Evolutionary conservation across 2,113 vertebrate species (phyloP), one percentile per base, ranked within the genome.

Genomic region (Halcyon malimbica): DNA sequence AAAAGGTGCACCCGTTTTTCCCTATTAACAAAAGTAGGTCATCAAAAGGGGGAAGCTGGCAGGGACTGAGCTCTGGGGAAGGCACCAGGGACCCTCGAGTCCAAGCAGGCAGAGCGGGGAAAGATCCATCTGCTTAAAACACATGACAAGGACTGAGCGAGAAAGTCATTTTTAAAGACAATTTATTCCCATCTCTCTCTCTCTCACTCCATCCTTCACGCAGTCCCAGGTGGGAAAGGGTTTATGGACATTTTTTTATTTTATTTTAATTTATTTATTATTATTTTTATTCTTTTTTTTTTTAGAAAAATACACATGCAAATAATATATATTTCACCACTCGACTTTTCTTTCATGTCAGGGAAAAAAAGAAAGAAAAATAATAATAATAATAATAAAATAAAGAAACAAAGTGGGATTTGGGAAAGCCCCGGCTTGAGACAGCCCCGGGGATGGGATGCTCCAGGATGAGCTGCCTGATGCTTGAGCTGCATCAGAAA

Each of bases 301-400:
- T 50, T 73, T 94, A 96, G 84, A 97, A 97, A 97, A 97, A 97
- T 97, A 96, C 94, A 91, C 90, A 95, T 96, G 96, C 96, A 95
- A 90, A 96, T 54, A 90, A 93, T 83, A 95, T 77, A 46, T 63
- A 41, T n/a, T 86, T 70, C 46, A 84, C 64, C 0, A 1, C 73
- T 83, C 59, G 79, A 86, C 60, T 87, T 75, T 37, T 68, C 28
- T 65, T 11, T 51, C n/a, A 57, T 33, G 25, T 74, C 44, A 59
- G 74, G 59, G 70, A 90, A 48, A 76, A 31, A 60, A 1, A 50
- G 26, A 44, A 74, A 63, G 8, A 54, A 56, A 0, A 41, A 46
- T 8, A 78, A 51, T 13, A 51, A 51, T 24, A 51, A 51, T 24
- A 51, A 51, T 25, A 51, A 25, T 13, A 51, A 24, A 50, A 60